Percentiles rank a stretch among this genome's conserved stretches.
Evolutionary conservation across 2,113 vertebrate species (phyloP).

Genomic region (Lampris incognitus): DNA sequence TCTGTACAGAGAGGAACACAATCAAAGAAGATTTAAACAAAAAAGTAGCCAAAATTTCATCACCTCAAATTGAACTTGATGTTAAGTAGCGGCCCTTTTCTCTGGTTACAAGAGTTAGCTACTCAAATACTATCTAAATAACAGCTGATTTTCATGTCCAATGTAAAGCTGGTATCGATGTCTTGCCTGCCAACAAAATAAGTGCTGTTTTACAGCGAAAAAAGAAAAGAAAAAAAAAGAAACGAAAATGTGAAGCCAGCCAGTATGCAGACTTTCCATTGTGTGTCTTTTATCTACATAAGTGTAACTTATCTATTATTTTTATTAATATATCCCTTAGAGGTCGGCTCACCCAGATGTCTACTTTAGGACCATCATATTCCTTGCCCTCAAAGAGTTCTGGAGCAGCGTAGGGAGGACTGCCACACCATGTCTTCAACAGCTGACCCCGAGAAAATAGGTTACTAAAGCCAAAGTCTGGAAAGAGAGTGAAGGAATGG

Average conservation of each 20-base stretch:
- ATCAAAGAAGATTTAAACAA: not conserved
- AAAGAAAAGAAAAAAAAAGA: too few relatives aligned
- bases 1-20: constrained; percentile 77
- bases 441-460: constrained; percentile 95
- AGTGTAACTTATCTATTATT: too few relatives aligned
- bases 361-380: constrained; percentile 98
- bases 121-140: too few relatives aligned
- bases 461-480: constrained; percentile 98
- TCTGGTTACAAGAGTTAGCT: too few relatives aligned
- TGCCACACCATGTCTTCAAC: constrained; percentile 98
- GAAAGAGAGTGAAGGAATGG: constrained; percentile 20
- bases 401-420: constrained; percentile 95
- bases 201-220: too few relatives aligned
- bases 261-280: too few relatives aligned
- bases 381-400: constrained; percentile 99
- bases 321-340: not conserved
- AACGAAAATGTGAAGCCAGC: too few relatives aligned
- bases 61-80: not conserved
- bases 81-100: too few relatives aligned
- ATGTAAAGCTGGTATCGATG: too few relatives aligned
- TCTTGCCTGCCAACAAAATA: too few relatives aligned
- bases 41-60: not conserved
- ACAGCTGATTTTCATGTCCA: too few relatives aligned
- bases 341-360: constrained; percentile 91
- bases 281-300: too few relatives aligned